Evolutionary conservation across 2,113 vertebrate species (phyloP), one percentile per base, ranked within the genome.

Genomic region (Atractosteus spatula): DNA sequence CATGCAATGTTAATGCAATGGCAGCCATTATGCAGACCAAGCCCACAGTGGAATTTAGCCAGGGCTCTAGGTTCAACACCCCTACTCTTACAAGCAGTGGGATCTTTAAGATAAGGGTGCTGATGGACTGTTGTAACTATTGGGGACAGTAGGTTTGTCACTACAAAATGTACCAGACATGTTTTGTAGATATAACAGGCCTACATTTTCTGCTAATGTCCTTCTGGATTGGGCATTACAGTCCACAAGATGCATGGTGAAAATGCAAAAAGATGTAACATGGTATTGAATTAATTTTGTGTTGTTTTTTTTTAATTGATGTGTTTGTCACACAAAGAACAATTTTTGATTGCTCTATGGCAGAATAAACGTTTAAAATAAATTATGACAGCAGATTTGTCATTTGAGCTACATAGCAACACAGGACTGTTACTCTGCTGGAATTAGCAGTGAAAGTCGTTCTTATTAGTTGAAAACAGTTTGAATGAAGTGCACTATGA

Each of bases 311-410:
- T 59, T 71, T 57, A 16, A 66, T 41, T 44, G 54, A 67, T 62
- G 47, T 78, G 78, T 78, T 80, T 82, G 73, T 67, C 63, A 70
- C 75, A 29, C 76, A 75, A 82, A 78, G 66, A 78, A 45, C 29
- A 70, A 8, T 59, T 71, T 63, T 71, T 70, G 17, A 29, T 65
- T 43, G 45, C 7, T 68, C 16, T 47, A 54, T 13, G 29, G 8
- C 44, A 55, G 42, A 65, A 65, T 11, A 5, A 42, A 64, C 12
- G 3, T 41, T 41, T 13, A 64, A 64, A 29, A 29, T 17, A 55
- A 72, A 55, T 41, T 16, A 56, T 75, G 54, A 70, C 82, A 68
- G 74, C 57, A 79, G 78, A 62, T 63, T 70, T 43, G 54, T 79
- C 72, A 70, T 73, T 61, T 83, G 74, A 80, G 62, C 71, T 81